phyloP scores from a whole-genome alignment of 2,888 invertebrate genomes.

The Elgonia sp. region DNA sequence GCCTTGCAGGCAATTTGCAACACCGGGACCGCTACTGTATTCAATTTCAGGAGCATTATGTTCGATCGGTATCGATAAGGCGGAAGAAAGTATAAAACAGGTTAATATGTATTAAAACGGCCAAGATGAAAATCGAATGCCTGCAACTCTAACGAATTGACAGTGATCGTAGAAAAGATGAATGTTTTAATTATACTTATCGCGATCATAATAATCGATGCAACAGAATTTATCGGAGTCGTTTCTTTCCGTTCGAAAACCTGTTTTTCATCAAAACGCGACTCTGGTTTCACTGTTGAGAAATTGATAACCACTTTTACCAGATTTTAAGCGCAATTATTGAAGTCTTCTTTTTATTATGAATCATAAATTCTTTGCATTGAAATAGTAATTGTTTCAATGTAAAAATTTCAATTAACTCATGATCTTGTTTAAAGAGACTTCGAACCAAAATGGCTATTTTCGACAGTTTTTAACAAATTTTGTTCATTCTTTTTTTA shows the following conservation, averaged over 20 bases:
- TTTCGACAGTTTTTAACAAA: too few relatives aligned
- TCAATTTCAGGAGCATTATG: constrained; percentile 69
- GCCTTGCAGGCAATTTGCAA: constrained; percentile 61
- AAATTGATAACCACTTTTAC: constrained; percentile 30
- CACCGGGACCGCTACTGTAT: constrained; percentile 60
- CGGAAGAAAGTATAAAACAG: constrained; percentile 51
- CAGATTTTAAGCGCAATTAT: constrained; percentile 34
- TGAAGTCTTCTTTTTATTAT: background rate
- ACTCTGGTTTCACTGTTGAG: constrained; percentile 8
- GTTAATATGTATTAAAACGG: constrained; percentile 48
- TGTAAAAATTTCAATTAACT: too few relatives aligned
- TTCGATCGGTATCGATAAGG: constrained; percentile 62
- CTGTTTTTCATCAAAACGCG: constrained; percentile 60
- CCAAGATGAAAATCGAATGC: constrained; percentile 50
- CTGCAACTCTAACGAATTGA: constrained; percentile 40
- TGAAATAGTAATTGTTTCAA: background rate
- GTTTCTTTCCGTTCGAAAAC: constrained; percentile 36
- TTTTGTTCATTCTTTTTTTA: too few relatives aligned
- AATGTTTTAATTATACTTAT: constrained; percentile 73
- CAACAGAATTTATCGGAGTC: constrained; percentile 49
- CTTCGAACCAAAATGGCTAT: too few relatives aligned
- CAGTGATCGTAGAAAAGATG: constrained; percentile 63
- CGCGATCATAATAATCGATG: constrained; percentile 49
- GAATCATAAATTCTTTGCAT: background rate
- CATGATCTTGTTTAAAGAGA: too few relatives aligned